These are phyloP conservation scores for Dione vanillae DNA, from an alignment of 2,888 invertebrate species.

Conservation along the genomic window DNA sequence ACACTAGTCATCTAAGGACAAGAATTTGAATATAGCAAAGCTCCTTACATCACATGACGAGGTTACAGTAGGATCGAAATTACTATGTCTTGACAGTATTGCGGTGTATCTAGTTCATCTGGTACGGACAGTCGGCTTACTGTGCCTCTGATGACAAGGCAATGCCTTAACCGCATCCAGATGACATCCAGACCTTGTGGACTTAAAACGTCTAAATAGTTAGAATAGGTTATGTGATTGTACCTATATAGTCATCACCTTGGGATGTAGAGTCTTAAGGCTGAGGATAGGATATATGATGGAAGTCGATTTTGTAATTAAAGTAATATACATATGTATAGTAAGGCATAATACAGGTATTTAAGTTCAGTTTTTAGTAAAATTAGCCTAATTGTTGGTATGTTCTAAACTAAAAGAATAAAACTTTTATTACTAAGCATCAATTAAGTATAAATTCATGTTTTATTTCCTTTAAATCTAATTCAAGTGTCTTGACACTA, in stretches of 20 bases:
- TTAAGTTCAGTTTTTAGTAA: too few species aligned
- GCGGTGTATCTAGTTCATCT: constrained; percentile 32
- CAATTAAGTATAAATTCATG: too few species aligned
- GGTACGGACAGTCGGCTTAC: constrained; percentile 38
- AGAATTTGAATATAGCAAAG: background rate
- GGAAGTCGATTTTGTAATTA: background rate
- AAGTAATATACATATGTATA: too few species aligned
- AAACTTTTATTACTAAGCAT: too few species aligned
- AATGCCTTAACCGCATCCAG: constrained; percentile 25
- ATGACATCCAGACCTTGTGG: constrained; percentile 18
- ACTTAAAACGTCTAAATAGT: constrained; percentile 13
- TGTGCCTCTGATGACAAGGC: constrained; percentile 32
- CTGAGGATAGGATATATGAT: too few species aligned
- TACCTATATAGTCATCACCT: background rate
- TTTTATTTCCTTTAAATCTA: too few species aligned
- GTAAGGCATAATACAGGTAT: too few species aligned
- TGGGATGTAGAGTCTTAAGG: too few species aligned
- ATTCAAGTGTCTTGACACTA: too few species aligned
- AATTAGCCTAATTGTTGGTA: too few species aligned
- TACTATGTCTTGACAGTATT: constrained; percentile 29
- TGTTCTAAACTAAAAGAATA: too few species aligned
- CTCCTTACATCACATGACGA: background rate
- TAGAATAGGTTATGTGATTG: constrained; percentile 11
- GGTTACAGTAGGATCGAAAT: constrained; percentile 9
- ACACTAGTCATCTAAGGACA: background rate